These are phyloP conservation scores for Drosophila funebris DNA, from an alignment of 1,140 invertebrate species.

Conservation along the genomic window DNA sequence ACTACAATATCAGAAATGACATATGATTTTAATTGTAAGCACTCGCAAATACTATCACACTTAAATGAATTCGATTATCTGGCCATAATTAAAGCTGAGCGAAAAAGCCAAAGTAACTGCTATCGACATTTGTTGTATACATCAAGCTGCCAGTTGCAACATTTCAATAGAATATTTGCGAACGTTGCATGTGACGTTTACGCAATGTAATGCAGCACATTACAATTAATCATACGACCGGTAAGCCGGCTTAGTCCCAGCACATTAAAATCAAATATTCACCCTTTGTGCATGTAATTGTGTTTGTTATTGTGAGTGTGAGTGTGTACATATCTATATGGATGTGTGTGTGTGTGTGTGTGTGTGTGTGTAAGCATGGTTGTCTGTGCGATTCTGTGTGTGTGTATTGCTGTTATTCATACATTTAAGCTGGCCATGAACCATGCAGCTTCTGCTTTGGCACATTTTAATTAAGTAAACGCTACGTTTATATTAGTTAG, in stretches of 20 bases:
- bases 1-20: not conserved
- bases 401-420: slow-evolving; percentile 41
- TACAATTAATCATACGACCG: slow-evolving; percentile 77
- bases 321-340: not conserved
- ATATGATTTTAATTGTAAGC: slow-evolving; percentile 24
- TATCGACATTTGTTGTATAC: slow-evolving; percentile 22
- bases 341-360: not conserved
- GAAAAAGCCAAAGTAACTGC: slow-evolving; percentile 10
- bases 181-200: slow-evolving; percentile 17
- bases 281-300: slow-evolving; percentile 42
- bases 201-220: slow-evolving; percentile 65
- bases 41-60: slow-evolving; percentile 1
- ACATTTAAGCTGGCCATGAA: slow-evolving; percentile 48
- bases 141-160: slow-evolving; percentile 26
- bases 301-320: slow-evolving; percentile 16
- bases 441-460: slow-evolving; percentile 30
- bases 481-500: slow-evolving; percentile 69
- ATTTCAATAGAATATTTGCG: slow-evolving; percentile 21
- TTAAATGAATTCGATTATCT: slow-evolving; percentile 31
- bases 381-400: not conserved
- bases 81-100: slow-evolving; percentile 33
- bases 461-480: slow-evolving; percentile 76
- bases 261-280: slow-evolving; percentile 69
- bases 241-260: slow-evolving; percentile 70
- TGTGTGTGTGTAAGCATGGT: not conserved